A percentile compares a stretch with the other conserved stretches of the same genome.
phyloP scores from a whole-genome alignment of 2,888 invertebrate species.

The Eristalis pertinax region DNA sequence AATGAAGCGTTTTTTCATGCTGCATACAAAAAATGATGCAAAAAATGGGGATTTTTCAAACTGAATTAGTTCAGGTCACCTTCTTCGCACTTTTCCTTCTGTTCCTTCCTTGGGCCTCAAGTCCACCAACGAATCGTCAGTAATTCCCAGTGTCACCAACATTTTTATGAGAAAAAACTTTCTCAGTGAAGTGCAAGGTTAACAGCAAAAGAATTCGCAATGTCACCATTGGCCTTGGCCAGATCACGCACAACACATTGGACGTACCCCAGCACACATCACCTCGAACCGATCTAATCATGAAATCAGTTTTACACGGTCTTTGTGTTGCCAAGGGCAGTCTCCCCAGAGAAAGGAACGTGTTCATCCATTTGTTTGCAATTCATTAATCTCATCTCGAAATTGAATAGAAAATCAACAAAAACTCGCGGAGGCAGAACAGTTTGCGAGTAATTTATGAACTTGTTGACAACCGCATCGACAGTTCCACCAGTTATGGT shows the following conservation, averaged over 20 bases:
- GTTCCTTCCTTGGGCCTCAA: no score
- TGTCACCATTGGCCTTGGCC: neutral
- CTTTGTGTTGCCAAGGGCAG: neutral
- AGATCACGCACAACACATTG: neutral
- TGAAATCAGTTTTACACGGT: neutral
- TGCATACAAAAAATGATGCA: no score
- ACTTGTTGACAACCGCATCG: neutral
- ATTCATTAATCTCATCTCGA: neutral
- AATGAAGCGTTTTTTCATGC: no score
- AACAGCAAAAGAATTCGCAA: neutral
- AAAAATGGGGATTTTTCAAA: no score
- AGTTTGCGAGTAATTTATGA: neutral
- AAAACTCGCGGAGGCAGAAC: neutral
- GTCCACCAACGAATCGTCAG: no score
- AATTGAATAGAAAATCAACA: neutral
- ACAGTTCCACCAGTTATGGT: neutral
- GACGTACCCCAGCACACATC: neutral
- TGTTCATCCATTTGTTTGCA: neutral
- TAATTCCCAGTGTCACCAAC: no score
- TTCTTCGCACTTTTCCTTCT: no score
- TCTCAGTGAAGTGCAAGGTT: neutral
- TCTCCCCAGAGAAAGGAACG: neutral
- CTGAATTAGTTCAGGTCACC: no score
- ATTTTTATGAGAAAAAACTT: neutral
- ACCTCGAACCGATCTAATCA: neutral